These are phyloP conservation scores for Echeneis naucrates DNA, from an alignment of 2,797 vertebrate genomes.

Conservation along the genomic window DNA sequence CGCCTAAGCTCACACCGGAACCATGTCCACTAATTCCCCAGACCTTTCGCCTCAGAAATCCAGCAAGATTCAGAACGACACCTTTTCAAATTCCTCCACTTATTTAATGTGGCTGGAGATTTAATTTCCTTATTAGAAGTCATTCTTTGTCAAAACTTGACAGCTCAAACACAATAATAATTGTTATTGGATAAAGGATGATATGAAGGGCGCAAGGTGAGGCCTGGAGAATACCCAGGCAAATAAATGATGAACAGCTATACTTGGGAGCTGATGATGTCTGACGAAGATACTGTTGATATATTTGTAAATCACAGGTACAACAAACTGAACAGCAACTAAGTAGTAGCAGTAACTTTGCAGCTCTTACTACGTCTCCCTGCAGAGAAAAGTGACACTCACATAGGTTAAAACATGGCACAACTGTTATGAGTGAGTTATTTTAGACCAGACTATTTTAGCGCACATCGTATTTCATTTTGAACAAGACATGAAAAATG, in stretches of 20 bases:
- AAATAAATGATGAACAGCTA: background rate
- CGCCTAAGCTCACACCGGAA: conserved; percentile 51
- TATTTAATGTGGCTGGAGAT: conserved; percentile 34
- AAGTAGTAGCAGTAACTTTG: background rate
- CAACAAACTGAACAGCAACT: background rate
- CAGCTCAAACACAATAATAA: conserved; percentile 13
- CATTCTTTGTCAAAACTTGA: conserved; percentile 30
- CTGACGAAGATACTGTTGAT: background rate
- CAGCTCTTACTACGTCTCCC: background rate
- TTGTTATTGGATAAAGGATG: conserved; percentile 17
- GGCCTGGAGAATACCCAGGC: background rate
- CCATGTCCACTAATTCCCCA: conserved; percentile 69
- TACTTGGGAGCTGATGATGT: background rate
- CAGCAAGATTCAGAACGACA: conserved; percentile 45
- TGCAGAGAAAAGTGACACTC: background rate
- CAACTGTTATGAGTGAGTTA: no score
- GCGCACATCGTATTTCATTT: conserved; percentile 7
- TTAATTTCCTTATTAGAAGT: conserved; percentile 46
- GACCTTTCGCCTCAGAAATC: conserved; percentile 67
- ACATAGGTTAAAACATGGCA: conserved; percentile 1
- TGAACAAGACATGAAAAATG: conserved; percentile 39
- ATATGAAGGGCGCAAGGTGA: conserved; percentile 12
- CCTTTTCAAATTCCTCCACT: conserved; percentile 50
- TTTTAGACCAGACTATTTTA: conserved; percentile 5
- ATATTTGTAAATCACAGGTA: conserved; percentile 7